phyloP scores from a whole-genome alignment of 2,797 vertebrate species.

The Sciurus vulgaris region DNA sequence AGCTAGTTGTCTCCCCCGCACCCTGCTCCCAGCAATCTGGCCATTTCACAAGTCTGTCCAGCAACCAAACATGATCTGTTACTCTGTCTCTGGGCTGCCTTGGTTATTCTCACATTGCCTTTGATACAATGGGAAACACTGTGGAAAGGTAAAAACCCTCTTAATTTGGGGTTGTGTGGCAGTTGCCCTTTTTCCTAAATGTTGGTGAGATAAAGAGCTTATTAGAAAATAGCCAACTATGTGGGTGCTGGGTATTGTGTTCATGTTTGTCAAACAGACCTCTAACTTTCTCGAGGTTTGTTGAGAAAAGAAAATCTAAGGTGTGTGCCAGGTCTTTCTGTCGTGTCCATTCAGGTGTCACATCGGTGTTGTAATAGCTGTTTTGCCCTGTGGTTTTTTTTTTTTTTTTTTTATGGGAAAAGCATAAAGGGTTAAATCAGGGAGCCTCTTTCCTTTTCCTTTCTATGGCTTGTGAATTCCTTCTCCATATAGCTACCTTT shows the following conservation, averaged over 20 bases:
- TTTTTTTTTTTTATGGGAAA: background rate
- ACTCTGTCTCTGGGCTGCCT: slow-evolving; percentile 28
- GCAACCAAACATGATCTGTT: background rate
- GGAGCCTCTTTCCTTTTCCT: background rate
- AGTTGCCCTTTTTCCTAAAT: background rate
- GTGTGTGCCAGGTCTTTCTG: background rate
- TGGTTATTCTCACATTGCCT: background rate
- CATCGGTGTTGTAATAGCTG: background rate
- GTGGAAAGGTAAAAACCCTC: background rate
- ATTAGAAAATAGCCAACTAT: background rate
- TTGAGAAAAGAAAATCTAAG: slow-evolving; percentile 19
- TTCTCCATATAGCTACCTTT: slow-evolving; percentile 67
- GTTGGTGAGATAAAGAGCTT: slow-evolving; percentile 9
- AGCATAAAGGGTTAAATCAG: background rate
- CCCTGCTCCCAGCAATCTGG: background rate
- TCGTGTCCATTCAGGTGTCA: background rate
- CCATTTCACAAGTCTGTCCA: background rate
- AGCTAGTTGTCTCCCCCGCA: background rate
- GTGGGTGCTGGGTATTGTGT: background rate
- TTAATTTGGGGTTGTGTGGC: background rate
- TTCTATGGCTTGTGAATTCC: slow-evolving; percentile 21
- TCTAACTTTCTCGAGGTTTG: background rate
- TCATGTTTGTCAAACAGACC: slow-evolving; percentile 9
- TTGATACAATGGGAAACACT: background rate
- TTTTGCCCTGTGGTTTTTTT: slow-evolving; percentile 1